Evolutionary conservation across 1,140 invertebrate genomes (phyloP), one percentile per base, ranked within the genome.

Genomic region (Pollicipes pollicipes): DNA sequence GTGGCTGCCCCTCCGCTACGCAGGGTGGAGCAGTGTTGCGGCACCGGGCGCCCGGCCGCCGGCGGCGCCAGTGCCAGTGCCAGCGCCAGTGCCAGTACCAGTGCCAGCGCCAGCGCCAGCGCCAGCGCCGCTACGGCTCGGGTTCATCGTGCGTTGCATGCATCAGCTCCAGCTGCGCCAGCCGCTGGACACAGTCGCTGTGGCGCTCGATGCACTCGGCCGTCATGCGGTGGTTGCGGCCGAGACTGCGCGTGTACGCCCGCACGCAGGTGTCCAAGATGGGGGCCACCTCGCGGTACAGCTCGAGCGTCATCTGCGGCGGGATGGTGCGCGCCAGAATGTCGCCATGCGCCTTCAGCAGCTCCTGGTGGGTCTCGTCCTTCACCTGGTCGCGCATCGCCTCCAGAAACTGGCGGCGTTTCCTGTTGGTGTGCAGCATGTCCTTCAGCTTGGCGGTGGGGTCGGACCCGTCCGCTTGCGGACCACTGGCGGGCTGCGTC

Each of bases 91-190:
- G n/a, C n/a, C n/a, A n/a, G n/a, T n/a, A n/a, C n/a, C n/a, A n/a
- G n/a, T n/a, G n/a, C n/a, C n/a, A n/a, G n/a, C n/a, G n/a, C n/a
- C n/a, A n/a, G n/a, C n/a, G n/a, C n/a, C n/a, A n/a, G n/a, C n/a
- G n/a, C n/a, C n/a, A n/a, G n/a, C n/a, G n/a, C n/a, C n/a, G n/a
- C n/a, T n/a, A n/a, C n/a, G n/a, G n/a, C n/a, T n/a, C n/a, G n/a
- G n/a, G n/a, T n/a, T 58, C 45, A 10, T 58, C 45, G 6, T 10
- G 8, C 8, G 10, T 17, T 10, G 10, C 21, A 21, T 58, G 45
- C 45, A 58, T 58, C 13, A 2, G 13, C 45, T 58, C 45, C 45
- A 58, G 76, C 45, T 58, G 45, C 6, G 13, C 2, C 10, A 58
- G 45, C 45, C 45, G 6, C 45, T 58, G 45, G 13, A 58, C 45